These are phyloP conservation scores for Phylloscopus whistleri DNA, from an alignment of 2,113 vertebrate genomes.

Conservation along the genomic window DNA sequence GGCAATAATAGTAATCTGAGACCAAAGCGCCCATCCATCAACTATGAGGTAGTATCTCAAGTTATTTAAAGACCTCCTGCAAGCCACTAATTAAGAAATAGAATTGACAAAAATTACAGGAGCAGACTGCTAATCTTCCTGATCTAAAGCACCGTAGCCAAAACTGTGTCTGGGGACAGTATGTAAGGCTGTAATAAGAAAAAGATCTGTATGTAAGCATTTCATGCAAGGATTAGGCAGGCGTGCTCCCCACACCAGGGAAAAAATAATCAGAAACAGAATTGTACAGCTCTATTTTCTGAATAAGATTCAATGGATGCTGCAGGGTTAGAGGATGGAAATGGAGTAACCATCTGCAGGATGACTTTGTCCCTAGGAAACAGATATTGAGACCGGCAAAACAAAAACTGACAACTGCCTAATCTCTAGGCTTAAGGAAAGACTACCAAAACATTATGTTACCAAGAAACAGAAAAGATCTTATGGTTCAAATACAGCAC, in stretches of 20 bases:
- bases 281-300: background rate
- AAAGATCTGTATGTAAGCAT: background rate
- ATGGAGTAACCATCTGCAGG: conserved; percentile 10
- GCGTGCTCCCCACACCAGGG: background rate
- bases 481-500: background rate
- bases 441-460: conserved; percentile 49
- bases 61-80: background rate
- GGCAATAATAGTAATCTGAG: background rate
- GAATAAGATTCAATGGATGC: background rate
- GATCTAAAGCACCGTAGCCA: background rate
- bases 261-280: conserved; percentile 9
- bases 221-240: background rate
- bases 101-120: background rate
- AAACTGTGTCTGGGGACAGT: background rate
- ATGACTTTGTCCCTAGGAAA: conserved; percentile 43
- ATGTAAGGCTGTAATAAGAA: background rate
- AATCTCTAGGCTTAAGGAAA: conserved; percentile 32
- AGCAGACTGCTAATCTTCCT: background rate
- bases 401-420: conserved; percentile 48
- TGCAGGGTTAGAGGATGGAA: conserved; percentile 8
- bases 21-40: background rate
- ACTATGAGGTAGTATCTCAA: background rate
- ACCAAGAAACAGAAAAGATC: conserved; percentile 21
- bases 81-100: background rate
- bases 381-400: conserved; percentile 29